phyloP scores from a whole-genome alignment of 2,113 vertebrate species.

The Scopus umbretta region DNA sequence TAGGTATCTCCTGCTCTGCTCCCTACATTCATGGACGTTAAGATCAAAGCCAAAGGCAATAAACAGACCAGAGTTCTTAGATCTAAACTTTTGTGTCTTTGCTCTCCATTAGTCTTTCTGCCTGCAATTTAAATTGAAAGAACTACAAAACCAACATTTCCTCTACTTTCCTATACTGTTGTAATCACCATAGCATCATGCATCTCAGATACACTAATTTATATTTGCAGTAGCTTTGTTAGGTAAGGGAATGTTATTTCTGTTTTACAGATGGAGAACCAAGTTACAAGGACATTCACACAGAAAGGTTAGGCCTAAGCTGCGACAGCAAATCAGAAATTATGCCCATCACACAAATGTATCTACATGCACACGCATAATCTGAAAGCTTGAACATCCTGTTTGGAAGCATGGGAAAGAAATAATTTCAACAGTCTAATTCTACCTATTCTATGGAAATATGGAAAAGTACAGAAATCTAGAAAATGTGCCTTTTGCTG shows the following conservation, averaged over 20 bases:
- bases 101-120: not conserved
- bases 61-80: not conserved
- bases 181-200: not conserved
- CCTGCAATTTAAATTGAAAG: not conserved
- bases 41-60: not conserved
- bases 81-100: not conserved
- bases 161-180: not conserved
- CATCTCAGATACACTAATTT: not conserved
- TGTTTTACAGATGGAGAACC: not conserved
- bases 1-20: not conserved
- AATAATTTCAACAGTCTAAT: too few relatives aligned
- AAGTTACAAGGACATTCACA: not conserved
- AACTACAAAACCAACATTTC: not conserved
- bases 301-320: not conserved
- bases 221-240: not conserved
- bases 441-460: not conserved
- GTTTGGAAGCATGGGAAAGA: not conserved
- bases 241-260: not conserved
- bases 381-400: not conserved
- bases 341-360: rapidly evolving
- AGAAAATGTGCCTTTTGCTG: not conserved
- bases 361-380: not conserved
- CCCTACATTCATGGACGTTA: not conserved
- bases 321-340: not conserved
- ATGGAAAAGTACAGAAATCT: not conserved